Evolutionary conservation across 92 coral and sea anemone genomes (phyloP), one percentile per base, ranked within the genome.

Genomic region (Palythoa grandiflora): DNA sequence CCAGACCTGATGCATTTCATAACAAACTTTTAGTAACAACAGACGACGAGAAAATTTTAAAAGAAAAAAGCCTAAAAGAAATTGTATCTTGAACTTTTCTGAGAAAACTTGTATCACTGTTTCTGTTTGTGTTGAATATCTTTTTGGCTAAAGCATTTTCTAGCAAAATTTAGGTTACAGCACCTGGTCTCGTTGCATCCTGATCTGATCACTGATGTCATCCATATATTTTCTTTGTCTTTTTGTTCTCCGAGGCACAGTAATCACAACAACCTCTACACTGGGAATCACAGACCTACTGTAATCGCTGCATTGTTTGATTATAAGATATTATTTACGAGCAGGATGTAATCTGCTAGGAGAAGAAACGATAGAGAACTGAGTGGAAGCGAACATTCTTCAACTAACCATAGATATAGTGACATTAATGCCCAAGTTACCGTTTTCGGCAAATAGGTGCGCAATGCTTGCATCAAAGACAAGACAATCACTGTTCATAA

Each of bases 391-490:
- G 20, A 63, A n/a, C 19, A 38, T 87, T 54, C 59, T 87, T 84
- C 80, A 95, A 90, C 96, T 95, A 53, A 95, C 98, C 98, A 95
- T 97, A 36, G 99, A 97, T 36, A 97, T 97, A 19, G 99, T 97
- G 52, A 97, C 99, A 90, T 97, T 97, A 35, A 97, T 97, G 28
- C 99, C 99, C 71, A 97, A 88, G 83, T 97, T 97, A 0, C 99
- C 99, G 87, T 94, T 97, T 65, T 97, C 99, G 20, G 99, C 99
- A 94, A 97, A 97, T 68, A 97, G 87, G 51, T 97, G 98, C 21
- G 99, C 99, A 94, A 97, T 97, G 76, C 93, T 97, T 10, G 99
- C 94, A 87, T 97, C 99, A 83, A 97, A 97, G 2, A 97, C 98
- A 78, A 97, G 88, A 88, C 99, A 97, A 59, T 97, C 99, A 70